Percentiles rank a stretch among this genome's conserved stretches.
Conservation (phyloP, 1,140 invertebrate species). For the Drosophila grimshawi region DNA sequence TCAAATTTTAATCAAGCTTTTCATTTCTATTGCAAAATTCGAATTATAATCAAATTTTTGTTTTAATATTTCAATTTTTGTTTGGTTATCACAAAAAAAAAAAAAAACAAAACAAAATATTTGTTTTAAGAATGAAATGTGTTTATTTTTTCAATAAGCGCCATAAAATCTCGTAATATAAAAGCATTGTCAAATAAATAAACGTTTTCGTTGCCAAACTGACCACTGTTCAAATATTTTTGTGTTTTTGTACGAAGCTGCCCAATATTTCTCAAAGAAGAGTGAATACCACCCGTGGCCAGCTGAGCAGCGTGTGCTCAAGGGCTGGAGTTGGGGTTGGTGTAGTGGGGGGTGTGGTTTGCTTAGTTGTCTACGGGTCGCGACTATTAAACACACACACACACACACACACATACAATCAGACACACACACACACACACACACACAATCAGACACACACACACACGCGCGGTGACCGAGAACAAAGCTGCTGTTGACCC, state of each 20-base stretch:
- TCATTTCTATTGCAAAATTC: no score
- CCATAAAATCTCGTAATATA: no score
- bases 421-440: background rate
- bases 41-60: no score
- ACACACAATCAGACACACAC: constrained; percentile 5
- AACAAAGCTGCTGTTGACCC: constrained; percentile 42
- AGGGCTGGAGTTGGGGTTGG: background rate
- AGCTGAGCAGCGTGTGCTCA: background rate
- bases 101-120: no score
- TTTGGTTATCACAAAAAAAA: no score
- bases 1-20: no score
- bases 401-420: constrained; percentile 4
- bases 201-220: background rate
- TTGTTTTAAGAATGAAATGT: no score
- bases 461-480: constrained; percentile 2
- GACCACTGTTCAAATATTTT: background rate
- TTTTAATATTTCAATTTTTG: no score
- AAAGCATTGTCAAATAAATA: background rate
- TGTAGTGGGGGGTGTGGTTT: constrained; percentile 49
- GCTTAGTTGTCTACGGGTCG: constrained; percentile 72
- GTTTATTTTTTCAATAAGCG: no score
- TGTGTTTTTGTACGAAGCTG: background rate
- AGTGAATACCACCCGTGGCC: constrained; percentile 19
- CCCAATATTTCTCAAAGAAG: background rate
- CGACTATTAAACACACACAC: constrained; percentile 43